Evolutionary conservation across 2,797 vertebrate genomes (phyloP), one percentile per base, ranked within the genome.

Genomic region (Vespertilio murinus): DNA sequence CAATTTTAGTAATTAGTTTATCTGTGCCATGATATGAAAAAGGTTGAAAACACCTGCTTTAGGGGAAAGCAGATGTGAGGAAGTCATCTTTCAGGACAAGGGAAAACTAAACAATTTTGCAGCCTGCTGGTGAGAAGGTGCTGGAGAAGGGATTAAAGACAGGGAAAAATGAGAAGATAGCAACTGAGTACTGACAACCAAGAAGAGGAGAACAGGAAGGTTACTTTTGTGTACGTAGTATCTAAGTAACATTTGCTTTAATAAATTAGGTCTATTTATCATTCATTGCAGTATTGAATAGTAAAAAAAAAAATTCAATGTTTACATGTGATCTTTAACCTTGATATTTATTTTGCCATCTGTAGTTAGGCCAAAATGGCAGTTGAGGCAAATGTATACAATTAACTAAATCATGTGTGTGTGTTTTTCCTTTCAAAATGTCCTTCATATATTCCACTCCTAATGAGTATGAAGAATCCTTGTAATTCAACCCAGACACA

Each of bases 281-380:
- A 54, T 42, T 89, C 23, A 85, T 20, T 88, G 23, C 23, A 81
- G 45, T 33, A 85, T 23, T 74, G 33, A 86, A 52, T 49, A 87
- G n/a, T n/a, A n/a, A n/a, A n/a, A 88, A 87, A 73, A 65, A 69
- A 11, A 8, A 23, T 33, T 86, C 42, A 90, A 47, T 75, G 75
- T 84, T 59, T 82, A 28, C 64, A 54, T 81, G 22, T 8, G 33
- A 85, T 67, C 23, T 75, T 91, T 65, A 88, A 80, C 20, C 9
- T 90, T 88, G 73, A 47, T 10, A 70, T 78, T 93, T 88, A 93
- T 88, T 88, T 85, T 95, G 42, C 82, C 74, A 85, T 75, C 70
- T 82, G 12, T 28, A 79, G 16, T 61, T 69, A 69, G 59, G 45
- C 67, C 95, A 92, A 93, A 91, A 40, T 69, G 87, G n/a, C 35